Evolutionary conservation across 1,140 invertebrate species (phyloP).

Genomic region (Myzus persicae): DNA sequence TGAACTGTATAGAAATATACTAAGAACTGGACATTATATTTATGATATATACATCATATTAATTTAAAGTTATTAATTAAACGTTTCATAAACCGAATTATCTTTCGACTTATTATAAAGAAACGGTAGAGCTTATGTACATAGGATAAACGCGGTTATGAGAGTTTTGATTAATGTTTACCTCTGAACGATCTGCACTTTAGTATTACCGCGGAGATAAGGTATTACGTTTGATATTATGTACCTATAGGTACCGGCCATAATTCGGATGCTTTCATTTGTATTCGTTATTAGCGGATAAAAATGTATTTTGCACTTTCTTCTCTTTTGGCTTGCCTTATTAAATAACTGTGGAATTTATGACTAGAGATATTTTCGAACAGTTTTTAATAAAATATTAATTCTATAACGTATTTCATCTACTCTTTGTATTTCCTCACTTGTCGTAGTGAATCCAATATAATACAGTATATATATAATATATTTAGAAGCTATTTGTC

Average conservation of each 20-base stretch:
- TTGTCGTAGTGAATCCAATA: background rate
- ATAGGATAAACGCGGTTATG: background rate
- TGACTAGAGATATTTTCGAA: background rate
- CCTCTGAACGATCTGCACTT: background rate
- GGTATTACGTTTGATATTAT: background rate
- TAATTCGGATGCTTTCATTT: background rate
- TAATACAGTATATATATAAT: background rate
- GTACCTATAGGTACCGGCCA: background rate
- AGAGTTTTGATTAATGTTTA: slow-evolving; percentile 3
- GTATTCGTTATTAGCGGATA: background rate
- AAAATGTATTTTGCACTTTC: background rate
- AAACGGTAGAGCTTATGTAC: background rate
- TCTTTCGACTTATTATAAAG: background rate
- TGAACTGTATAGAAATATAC: background rate
- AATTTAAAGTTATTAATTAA: background rate
- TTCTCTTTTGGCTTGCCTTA: background rate
- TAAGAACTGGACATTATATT: background rate
- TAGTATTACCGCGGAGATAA: background rate
- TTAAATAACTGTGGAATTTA: background rate
- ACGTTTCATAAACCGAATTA: background rate
- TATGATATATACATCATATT: background rate
- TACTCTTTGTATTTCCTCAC: background rate
- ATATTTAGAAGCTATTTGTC: background rate
- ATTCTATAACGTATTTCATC: background rate
- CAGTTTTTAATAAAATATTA: slow-evolving; percentile 1